Evolutionary conservation across 2,797 vertebrate genomes (phyloP), one percentile per base, ranked within the genome.

Genomic region (Acipenser oxyrinchus): DNA sequence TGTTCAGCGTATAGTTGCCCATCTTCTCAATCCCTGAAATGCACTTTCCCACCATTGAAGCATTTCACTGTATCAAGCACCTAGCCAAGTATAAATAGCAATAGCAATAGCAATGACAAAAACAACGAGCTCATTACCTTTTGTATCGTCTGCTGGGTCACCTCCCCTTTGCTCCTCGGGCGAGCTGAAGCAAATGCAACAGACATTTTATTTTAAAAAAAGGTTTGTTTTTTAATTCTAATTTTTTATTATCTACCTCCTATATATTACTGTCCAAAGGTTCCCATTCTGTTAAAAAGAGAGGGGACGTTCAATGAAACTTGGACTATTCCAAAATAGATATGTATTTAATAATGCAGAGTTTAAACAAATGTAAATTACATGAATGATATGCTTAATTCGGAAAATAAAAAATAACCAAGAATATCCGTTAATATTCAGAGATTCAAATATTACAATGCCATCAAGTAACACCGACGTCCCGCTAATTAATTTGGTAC

Each of bases 121-220:
- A 68, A 70, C 49, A 67, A 52, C 7, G 13, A 60, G 23, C 60
- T 18, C 49, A 70, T 87, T 91, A 98, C 94, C 95, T 96, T 96
- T 78, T 98, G 95, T 74, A 97, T 97, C 62, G 90, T 92, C 74
- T 96, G 95, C 82, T 94, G 95, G 67, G 94, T 96, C 83, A 96
- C 92, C 84, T 97, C 94, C 70, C 90, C 94, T 91, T 96, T 97
- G 83, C 86, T 92, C 81, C 93, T 87, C 67, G 93, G 92, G 74
- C 94, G 92, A 80, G 87, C 91, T 77, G 94, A 92, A 75, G 94
- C 92, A 87, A 97, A 96, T 69, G 91, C 89, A 81, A 96, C 93
- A 77, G 94, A 97, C 94, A 96, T 98, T 78, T 78, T 81, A 83
- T 68, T 80, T 78, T 78, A 82, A 71, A 73, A 63, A 82, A 62